phyloP scores from a whole-genome alignment of 2,113 vertebrate genomes.

The Elephas maximus region DNA sequence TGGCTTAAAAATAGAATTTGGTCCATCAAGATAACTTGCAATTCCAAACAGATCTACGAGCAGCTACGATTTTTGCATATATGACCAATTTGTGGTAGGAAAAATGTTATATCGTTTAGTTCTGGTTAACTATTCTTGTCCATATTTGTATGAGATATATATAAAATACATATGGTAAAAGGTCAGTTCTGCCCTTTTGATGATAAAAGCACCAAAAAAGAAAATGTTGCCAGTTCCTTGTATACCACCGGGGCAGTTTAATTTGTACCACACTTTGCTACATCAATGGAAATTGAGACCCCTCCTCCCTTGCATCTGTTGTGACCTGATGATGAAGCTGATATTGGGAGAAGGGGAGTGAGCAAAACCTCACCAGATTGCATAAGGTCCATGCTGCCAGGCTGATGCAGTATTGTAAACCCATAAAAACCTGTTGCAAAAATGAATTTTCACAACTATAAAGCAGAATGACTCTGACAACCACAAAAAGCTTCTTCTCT shows the following conservation, averaged over 20 bases:
- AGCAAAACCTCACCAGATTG: slow-evolving; percentile 20
- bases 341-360: neutral
- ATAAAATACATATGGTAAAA: slow-evolving; percentile 64
- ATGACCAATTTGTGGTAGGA: slow-evolving; percentile 5
- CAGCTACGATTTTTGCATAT: neutral
- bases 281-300: neutral
- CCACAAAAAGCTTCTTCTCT: slow-evolving; percentile 33
- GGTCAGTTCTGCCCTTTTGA: slow-evolving; percentile 48
- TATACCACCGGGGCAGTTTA: slow-evolving; percentile 6
- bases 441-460: slow-evolving; percentile 50
- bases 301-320: neutral
- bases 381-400: neutral
- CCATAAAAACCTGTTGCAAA: slow-evolving; percentile 53
- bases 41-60: slow-evolving; percentile 35
- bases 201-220: slow-evolving; percentile 64
- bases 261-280: slow-evolving; percentile 66
- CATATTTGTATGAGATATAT: slow-evolving; percentile 23
- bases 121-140: slow-evolving; percentile 45
- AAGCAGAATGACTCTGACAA: neutral
- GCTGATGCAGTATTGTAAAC: neutral
- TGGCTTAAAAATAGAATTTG: slow-evolving; percentile 62
- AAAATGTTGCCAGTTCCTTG: slow-evolving; percentile 30
- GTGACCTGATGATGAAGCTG: neutral
- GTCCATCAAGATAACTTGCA: slow-evolving; percentile 13
- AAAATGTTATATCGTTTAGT: slow-evolving; percentile 43